These are phyloP conservation scores for Dendrolimus pini DNA, from an alignment of 2,888 invertebrate species.

Conservation along the genomic window DNA sequence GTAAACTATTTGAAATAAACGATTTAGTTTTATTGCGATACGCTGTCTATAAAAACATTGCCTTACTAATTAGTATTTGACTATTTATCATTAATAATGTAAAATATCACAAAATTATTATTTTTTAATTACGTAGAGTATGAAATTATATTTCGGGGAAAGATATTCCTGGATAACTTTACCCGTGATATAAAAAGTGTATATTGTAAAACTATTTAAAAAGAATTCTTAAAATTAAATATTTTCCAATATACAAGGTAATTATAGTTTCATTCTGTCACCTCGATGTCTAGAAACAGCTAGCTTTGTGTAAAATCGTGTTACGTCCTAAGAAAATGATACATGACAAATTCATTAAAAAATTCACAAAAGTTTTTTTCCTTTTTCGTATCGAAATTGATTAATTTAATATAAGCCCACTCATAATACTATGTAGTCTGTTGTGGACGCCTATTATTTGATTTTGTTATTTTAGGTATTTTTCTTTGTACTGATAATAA, in stretches of 20 bases:
- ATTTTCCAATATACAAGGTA: not conserved
- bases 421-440: too few relatives aligned
- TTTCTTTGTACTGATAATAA: too few relatives aligned
- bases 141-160: not conserved
- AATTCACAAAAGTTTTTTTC: too few relatives aligned
- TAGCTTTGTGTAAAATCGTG: slow-evolving; percentile 36
- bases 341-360: too few relatives aligned
- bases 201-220: not conserved
- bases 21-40: slow-evolving; percentile 19
- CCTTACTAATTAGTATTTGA: slow-evolving; percentile 50
- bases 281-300: slow-evolving; percentile 50
- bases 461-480: too few relatives aligned
- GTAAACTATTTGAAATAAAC: slow-evolving; percentile 4
- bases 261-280: slow-evolving; percentile 20
- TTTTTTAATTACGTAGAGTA: too few relatives aligned
- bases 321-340: too few relatives aligned
- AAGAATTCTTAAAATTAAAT: not conserved
- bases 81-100: slow-evolving; percentile 37
- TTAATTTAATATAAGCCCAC: too few relatives aligned
- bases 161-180: not conserved
- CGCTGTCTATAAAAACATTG: slow-evolving; percentile 60
- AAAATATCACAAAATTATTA: slow-evolving; percentile 36
- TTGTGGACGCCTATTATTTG: too few relatives aligned
- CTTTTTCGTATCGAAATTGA: too few relatives aligned
- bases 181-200: not conserved